Evolutionary conservation across 2,888 invertebrate species (phyloP).

Genomic region (Diplazon laetatorius): DNA sequence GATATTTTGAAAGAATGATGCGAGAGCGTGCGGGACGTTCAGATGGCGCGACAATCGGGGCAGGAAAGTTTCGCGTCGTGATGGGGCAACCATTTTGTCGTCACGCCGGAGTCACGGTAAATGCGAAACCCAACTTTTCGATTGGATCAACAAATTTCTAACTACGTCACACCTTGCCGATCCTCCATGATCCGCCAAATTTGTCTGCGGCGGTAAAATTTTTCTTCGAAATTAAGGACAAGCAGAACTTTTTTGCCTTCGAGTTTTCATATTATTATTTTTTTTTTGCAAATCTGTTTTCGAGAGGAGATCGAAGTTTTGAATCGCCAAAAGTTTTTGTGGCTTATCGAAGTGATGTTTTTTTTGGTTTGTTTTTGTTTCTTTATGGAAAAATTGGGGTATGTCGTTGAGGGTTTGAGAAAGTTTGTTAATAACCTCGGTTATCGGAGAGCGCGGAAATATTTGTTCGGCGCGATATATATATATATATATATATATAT

Average conservation of each 20-base stretch:
- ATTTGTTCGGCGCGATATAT: constrained; percentile 1
- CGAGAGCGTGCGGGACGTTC: background rate
- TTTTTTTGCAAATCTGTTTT: background rate
- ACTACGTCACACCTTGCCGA: constrained; percentile 10
- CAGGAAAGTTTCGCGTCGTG: constrained; percentile 26
- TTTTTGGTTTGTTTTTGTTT: background rate
- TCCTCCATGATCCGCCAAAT: constrained; percentile 7
- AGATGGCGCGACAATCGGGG: background rate
- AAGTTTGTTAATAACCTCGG: background rate
- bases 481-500: too few relatives aligned
- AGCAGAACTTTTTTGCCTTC: background rate
- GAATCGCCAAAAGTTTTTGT: constrained; percentile 18
- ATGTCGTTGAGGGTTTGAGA: background rate
- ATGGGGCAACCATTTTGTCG: background rate
- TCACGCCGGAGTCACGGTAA: background rate
- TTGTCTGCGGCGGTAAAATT: background rate
- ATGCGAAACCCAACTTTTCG: background rate
- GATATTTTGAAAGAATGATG: background rate
- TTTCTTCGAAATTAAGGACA: constrained; percentile 22
- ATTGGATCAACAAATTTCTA: background rate
- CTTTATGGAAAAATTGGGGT: background rate
- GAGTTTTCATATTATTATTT: constrained; percentile 2
- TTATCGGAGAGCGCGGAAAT: background rate
- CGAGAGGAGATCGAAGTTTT: constrained; percentile 5
- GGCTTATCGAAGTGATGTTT: background rate